phyloP scores from a whole-genome alignment of 2,113 vertebrate species.

The Campylomormyrus tamandua region DNA sequence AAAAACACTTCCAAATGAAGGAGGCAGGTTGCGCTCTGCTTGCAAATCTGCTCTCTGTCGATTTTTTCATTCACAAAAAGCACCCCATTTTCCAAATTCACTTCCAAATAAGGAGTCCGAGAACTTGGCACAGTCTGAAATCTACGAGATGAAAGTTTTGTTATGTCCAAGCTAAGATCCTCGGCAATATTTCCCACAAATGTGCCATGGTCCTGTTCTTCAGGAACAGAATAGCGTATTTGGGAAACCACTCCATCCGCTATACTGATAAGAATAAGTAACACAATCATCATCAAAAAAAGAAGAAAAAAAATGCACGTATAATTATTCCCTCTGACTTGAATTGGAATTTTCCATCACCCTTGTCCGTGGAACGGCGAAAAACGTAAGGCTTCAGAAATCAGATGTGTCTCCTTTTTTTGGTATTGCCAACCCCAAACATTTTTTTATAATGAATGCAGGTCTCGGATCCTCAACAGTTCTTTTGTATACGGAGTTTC shows the following conservation, averaged over 20 bases:
- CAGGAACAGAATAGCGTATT: conserved; percentile 93
- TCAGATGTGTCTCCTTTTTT: conserved; percentile 1
- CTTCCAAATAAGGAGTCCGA: conserved; percentile 84
- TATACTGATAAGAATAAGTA: conserved; percentile 74
- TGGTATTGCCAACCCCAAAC: conserved; percentile 32
- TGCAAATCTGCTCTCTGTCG: conserved; percentile 91
- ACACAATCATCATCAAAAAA: conserved; percentile 78
- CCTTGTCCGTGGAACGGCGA: conserved; percentile 42
- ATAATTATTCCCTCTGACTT: conserved; percentile 28
- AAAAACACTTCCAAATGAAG: conserved; percentile 94
- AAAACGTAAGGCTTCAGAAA: conserved; percentile 26
- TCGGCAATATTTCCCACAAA: conserved; percentile 97
- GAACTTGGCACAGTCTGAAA: conserved; percentile 92
- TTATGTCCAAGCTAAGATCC: conserved; percentile 96
- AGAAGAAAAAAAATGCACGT: conserved; percentile 58
- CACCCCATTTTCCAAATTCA: conserved; percentile 90
- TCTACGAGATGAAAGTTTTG: conserved; percentile 85
- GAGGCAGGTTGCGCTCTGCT: conserved; percentile 84
- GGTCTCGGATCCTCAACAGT: conserved; percentile 21
- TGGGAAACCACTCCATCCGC: conserved; percentile 76
- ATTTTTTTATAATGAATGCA: conserved; percentile 31
- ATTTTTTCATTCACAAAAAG: conserved; percentile 88
- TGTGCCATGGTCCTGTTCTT: conserved; percentile 91
- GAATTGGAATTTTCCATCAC: conserved; percentile 41
- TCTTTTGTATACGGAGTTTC: conserved; percentile 34